These are phyloP conservation scores for Xyliphius kryptos DNA, from an alignment of 2,113 vertebrate genomes.

Conservation along the genomic window DNA sequence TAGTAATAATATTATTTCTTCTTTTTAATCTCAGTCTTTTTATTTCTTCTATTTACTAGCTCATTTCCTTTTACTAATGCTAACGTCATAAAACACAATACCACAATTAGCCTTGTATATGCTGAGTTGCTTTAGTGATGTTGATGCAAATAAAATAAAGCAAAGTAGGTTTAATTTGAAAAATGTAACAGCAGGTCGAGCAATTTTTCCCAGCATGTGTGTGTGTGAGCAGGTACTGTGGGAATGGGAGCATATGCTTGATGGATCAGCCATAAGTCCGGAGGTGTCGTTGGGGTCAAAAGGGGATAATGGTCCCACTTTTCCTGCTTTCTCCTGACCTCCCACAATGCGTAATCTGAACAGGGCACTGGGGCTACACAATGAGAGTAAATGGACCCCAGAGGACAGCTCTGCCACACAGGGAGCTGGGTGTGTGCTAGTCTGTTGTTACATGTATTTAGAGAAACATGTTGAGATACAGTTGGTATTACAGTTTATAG, in stretches of 20 bases:
- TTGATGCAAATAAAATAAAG: no score
- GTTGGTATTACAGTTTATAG: slow-evolving; percentile 12
- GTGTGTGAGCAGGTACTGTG: slow-evolving; percentile 41
- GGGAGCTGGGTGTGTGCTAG: slow-evolving; percentile 12
- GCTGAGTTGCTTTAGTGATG: no score
- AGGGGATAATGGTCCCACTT: slow-evolving; percentile 43
- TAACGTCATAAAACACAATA: no score
- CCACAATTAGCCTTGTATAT: no score
- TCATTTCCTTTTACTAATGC: no score
- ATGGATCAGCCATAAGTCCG: slow-evolving; percentile 34
- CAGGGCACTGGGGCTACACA: slow-evolving; percentile 42
- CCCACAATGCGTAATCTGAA: slow-evolving; percentile 42
- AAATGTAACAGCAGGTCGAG: no score
- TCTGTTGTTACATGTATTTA: background rate
- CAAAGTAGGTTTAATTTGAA: no score
- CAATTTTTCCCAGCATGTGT: no score
- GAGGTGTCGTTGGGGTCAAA: slow-evolving; percentile 37
- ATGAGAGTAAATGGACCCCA: slow-evolving; percentile 43
- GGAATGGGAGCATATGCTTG: slow-evolving; percentile 38
- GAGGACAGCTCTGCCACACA: slow-evolving; percentile 42
- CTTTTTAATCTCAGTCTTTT: no score
- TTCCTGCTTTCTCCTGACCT: slow-evolving; percentile 37
- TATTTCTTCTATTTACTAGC: no score
- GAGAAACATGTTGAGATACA: slow-evolving; percentile 6
- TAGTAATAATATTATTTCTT: no score